Evolutionary conservation across 2,888 invertebrate species (phyloP), one percentile per base, ranked within the genome.

Genomic region (Crepidodera aurea): DNA sequence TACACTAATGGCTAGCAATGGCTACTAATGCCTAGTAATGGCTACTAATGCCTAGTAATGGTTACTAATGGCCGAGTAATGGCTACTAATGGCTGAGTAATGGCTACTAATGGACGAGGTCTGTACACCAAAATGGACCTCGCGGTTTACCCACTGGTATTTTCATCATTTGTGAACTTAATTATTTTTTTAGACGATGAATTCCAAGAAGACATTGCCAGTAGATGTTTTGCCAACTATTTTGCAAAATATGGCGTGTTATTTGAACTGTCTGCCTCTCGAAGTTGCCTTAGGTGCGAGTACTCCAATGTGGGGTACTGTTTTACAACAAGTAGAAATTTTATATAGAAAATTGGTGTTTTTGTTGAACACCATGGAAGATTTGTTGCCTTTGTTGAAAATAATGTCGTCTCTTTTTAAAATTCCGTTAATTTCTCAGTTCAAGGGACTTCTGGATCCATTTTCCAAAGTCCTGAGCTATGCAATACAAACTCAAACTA

Each of bases 381-480:
- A 91, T 78, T 86, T 89, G 39, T 65, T 87, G 71, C 88, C 90
- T 63, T 81, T 93, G 67, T 82, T 95, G 61, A 84, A 90, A 16
- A 90, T 93, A 18, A 92, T 94, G 82, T 86, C 90, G 2, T 90
- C 90, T 1, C 87, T 90, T 37, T 85, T 98, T 62, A 90, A 91
- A 78, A 88, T 98, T 50, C 96, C 96, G 7, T 89, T 90, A 16
- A 92, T 94, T 44, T 86, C 88, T 19, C 88, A 90, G 72, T 90
- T 88, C 71, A 94, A 94, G 90, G 90, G 90, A 13, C 87, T 98
- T 68, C 83, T 98, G 73, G 98, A 98, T 77, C 96, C 97, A 1
- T 96, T 98, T 78, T 93, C 97, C 0, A 98, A 98, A 84, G 89
- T 98, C 67, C 82, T 98, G 62, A 93, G 94, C 78, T 93, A 92